These are phyloP conservation scores for Sinohyriopsis cumingii DNA, from an alignment of 2,888 invertebrate species.

Conservation along the genomic window DNA sequence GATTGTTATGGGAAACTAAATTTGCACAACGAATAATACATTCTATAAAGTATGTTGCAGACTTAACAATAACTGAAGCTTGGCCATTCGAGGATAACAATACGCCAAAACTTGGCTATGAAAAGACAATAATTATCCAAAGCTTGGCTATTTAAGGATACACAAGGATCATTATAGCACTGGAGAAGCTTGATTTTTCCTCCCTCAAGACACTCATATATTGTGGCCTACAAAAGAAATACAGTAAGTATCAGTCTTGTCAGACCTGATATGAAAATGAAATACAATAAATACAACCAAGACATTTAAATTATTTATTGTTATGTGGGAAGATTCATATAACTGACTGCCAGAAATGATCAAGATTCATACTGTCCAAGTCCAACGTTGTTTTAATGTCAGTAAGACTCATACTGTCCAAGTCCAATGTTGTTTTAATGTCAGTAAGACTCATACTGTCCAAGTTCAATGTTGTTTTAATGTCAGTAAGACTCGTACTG, in stretches of 20 bases:
- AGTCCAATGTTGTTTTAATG: too few species aligned
- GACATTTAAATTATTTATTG: too few species aligned
- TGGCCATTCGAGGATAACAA: not conserved
- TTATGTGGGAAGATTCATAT: too few species aligned
- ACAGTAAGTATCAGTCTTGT: not conserved
- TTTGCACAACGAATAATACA: not conserved
- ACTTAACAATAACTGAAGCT: too few species aligned
- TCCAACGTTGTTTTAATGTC: too few species aligned
- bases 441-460: too few species aligned
- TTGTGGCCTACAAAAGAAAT: slow-evolving; percentile 78
- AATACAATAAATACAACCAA: not conserved
- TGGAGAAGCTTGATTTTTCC: slow-evolving; percentile 89
- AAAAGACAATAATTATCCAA: not conserved
- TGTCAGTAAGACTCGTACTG: too few species aligned
- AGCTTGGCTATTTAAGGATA: slow-evolving; percentile 73
- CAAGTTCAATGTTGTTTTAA: too few species aligned
- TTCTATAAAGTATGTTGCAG: too few species aligned
- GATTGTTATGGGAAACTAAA: not conserved
- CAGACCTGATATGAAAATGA: not conserved
- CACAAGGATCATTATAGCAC: slow-evolving; percentile 95
- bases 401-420: too few species aligned
- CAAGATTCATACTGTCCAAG: too few species aligned
- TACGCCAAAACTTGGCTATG: not conserved
- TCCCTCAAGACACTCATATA: slow-evolving; percentile 91
- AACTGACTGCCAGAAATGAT: too few species aligned